These are phyloP conservation scores for Ypsolopha scabrella DNA, from an alignment of 2,888 invertebrate genomes.

Conservation along the genomic window DNA sequence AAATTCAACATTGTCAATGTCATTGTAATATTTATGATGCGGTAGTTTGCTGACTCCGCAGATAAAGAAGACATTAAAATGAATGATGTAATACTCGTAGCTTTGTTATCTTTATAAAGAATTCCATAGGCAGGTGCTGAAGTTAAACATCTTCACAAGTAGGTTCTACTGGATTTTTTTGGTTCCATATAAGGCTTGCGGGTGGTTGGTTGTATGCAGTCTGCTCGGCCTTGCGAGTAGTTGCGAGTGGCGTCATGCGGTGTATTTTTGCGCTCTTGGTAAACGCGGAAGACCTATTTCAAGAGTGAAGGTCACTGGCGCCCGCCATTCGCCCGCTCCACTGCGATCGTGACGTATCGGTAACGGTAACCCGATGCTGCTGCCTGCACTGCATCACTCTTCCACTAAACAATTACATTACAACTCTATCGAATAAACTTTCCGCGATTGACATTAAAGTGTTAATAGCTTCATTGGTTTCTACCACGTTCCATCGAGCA, in stretches of 20 bases:
- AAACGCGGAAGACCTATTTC: slow-evolving; percentile 71
- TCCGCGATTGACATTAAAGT: neutral
- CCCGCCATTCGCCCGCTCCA: slow-evolving; percentile 16
- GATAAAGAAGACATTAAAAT: too few species aligned
- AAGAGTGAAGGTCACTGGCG: slow-evolving; percentile 64
- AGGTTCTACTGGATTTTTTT: neutral
- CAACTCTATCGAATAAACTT: neutral
- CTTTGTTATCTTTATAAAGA: too few species aligned
- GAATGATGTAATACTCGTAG: too few species aligned
- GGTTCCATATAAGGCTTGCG: neutral
- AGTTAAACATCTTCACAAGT: too few species aligned
- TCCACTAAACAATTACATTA: neutral
- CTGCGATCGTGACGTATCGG: slow-evolving; percentile 5
- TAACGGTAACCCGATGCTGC: slow-evolving; percentile 3
- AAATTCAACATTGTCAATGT: too few species aligned
- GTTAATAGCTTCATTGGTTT: neutral
- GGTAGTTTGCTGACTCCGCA: too few species aligned
- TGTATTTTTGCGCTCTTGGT: slow-evolving; percentile 59
- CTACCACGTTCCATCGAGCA: too few species aligned
- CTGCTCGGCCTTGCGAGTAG: neutral
- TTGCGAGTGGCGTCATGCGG: slow-evolving; percentile 42
- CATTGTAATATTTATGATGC: too few species aligned
- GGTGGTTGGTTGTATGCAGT: neutral
- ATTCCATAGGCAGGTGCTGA: too few species aligned
- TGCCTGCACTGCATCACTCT: neutral